phyloP scores from a whole-genome alignment of 2,888 invertebrate genomes.

The Mesochorus sp. region DNA sequence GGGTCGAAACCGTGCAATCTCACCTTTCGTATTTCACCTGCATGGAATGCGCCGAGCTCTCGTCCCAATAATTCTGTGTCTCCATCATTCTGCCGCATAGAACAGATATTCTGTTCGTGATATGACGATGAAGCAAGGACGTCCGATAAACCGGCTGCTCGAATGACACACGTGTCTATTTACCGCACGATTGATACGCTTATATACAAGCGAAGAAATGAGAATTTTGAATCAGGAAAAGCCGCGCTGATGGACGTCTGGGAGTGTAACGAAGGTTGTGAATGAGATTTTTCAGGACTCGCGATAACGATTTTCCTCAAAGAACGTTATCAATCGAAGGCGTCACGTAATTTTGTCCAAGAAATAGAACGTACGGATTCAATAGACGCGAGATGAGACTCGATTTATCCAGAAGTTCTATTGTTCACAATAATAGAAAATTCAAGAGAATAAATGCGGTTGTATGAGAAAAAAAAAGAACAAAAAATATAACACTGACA shows the following conservation, averaged over 20 bases:
- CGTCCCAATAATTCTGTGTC: conserved; percentile 84
- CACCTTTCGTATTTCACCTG: conserved; percentile 84
- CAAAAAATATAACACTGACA: background rate
- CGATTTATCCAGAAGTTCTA: background rate
- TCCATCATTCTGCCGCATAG: conserved; percentile 81
- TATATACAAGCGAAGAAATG: too few relatives aligned
- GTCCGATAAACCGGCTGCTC: conserved; percentile 13
- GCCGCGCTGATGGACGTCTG: too few relatives aligned
- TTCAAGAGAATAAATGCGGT: background rate
- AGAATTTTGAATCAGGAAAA: too few relatives aligned
- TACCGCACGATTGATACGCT: background rate
- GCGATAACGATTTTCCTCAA: too few relatives aligned
- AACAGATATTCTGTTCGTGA: conserved; percentile 58
- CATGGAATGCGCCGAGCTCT: conserved; percentile 82
- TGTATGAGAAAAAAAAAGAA: background rate
- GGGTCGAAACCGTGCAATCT: too few relatives aligned
- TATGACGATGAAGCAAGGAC: background rate
- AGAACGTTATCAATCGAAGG: too few relatives aligned
- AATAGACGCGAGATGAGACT: too few relatives aligned
- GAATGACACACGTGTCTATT: conserved; percentile 2
- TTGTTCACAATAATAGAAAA: background rate
- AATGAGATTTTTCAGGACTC: too few relatives aligned
- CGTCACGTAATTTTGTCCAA: too few relatives aligned
- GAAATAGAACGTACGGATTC: too few relatives aligned
- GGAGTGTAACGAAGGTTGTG: too few relatives aligned